These are phyloP conservation scores for Hydrolagus colliei DNA, from an alignment of 2,797 vertebrate genomes.

Conservation along the genomic window DNA sequence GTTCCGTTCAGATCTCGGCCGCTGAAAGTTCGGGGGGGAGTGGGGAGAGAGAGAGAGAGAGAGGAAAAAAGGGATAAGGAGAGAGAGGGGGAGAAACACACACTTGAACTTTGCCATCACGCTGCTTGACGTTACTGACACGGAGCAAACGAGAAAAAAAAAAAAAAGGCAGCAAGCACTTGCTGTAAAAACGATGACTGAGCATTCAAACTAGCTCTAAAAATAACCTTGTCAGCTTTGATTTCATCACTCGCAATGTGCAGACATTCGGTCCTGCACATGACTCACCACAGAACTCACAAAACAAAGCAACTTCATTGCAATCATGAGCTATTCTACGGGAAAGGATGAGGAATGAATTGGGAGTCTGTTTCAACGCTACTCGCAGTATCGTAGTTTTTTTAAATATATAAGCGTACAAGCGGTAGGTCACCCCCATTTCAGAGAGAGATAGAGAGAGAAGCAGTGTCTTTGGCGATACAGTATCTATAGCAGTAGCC, in stretches of 20 bases:
- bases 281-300: neutral
- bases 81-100: neutral
- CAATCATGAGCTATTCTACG: neutral
- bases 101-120: neutral
- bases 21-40: too few relatives aligned
- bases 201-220: slow-evolving; percentile 9
- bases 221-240: neutral
- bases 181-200: neutral
- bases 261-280: neutral
- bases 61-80: neutral
- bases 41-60: too few relatives aligned
- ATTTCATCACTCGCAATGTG: neutral
- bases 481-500: too few relatives aligned
- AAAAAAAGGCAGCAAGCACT: neutral
- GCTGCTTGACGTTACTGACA: neutral
- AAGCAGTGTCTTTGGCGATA: too few relatives aligned
- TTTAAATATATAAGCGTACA: too few relatives aligned
- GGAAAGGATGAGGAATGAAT: too few relatives aligned
- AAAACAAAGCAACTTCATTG: too few relatives aligned
- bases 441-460: too few relatives aligned
- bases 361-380: too few relatives aligned
- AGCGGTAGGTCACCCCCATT: too few relatives aligned
- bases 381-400: too few relatives aligned
- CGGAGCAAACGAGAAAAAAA: neutral
- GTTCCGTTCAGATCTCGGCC: too few relatives aligned